phyloP scores from a whole-genome alignment of 2,113 vertebrate genomes.

The Shinisaurus crocodilurus region DNA sequence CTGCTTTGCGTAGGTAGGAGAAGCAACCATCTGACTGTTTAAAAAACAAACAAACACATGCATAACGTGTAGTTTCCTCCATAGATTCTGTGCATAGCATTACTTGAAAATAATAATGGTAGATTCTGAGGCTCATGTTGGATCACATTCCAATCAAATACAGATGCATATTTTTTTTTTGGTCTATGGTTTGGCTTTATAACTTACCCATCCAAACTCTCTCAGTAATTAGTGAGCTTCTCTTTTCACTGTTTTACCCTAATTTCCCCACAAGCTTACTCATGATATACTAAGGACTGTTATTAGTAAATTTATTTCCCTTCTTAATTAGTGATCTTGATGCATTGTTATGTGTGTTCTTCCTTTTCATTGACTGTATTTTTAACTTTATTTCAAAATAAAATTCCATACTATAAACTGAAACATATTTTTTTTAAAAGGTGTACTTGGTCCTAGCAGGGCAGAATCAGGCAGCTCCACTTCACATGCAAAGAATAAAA shows the following conservation, averaged over 20 bases:
- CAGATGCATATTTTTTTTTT: too few relatives aligned
- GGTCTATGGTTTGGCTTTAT: too few relatives aligned
- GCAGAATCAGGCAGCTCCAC: background rate
- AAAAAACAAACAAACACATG: background rate
- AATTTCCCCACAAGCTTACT: background rate
- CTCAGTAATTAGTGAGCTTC: background rate
- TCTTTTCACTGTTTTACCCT: background rate
- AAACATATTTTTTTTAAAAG: background rate
- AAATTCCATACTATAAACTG: too few relatives aligned
- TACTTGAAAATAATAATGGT: background rate
- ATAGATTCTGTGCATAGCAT: background rate
- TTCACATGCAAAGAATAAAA: background rate
- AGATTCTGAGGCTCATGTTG: background rate
- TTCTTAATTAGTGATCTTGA: too few relatives aligned
- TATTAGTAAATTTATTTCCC: background rate
- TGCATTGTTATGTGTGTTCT: too few relatives aligned
- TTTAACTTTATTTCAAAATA: too few relatives aligned
- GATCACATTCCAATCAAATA: too few relatives aligned
- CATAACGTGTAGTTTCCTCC: background rate
- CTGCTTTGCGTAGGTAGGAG: background rate
- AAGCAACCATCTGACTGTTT: too few relatives aligned
- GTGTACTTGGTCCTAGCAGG: background rate
- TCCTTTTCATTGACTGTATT: too few relatives aligned
- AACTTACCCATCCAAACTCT: too few relatives aligned
- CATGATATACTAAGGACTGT: background rate